Conservation (phyloP, 2,113 vertebrate species). For the Orientallactaga bullata region DNA sequence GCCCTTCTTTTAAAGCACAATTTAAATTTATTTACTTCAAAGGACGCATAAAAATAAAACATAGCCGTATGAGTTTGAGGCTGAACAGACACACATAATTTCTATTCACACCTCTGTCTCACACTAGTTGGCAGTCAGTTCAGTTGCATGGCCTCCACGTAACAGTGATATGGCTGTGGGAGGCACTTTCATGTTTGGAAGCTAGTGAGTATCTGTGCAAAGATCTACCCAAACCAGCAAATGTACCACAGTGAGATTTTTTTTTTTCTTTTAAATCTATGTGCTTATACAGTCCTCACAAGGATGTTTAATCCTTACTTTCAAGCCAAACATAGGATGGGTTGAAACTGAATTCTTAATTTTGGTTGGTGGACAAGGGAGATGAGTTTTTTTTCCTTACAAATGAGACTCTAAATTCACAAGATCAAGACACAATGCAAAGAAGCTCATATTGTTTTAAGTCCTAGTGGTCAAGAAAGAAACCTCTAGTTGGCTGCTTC, state of each 20-base stretch:
- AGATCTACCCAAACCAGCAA: neutral
- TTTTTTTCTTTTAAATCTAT: neutral
- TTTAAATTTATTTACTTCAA: slow-evolving; percentile 40
- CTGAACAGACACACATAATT: neutral
- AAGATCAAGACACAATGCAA: neutral
- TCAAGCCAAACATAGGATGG: neutral
- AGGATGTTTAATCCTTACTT: neutral
- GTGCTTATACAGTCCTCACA: neutral
- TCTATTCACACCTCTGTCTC: neutral
- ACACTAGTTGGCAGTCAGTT: neutral
- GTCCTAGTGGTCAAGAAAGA: neutral
- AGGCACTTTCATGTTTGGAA: neutral
- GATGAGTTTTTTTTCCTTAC: neutral
- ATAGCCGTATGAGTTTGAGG: neutral
- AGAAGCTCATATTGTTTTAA: neutral
- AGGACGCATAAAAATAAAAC: neutral
- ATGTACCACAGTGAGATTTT: neutral
- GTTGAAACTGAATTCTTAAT: neutral
- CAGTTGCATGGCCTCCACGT: neutral
- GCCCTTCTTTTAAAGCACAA: neutral
- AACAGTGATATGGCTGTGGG: neutral
- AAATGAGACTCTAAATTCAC: neutral
- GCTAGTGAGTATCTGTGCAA: neutral
- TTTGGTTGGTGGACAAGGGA: neutral
- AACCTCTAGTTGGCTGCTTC: neutral